These are phyloP conservation scores for Perithous albicinctus DNA, from an alignment of 2,888 invertebrate genomes.

Conservation along the genomic window DNA sequence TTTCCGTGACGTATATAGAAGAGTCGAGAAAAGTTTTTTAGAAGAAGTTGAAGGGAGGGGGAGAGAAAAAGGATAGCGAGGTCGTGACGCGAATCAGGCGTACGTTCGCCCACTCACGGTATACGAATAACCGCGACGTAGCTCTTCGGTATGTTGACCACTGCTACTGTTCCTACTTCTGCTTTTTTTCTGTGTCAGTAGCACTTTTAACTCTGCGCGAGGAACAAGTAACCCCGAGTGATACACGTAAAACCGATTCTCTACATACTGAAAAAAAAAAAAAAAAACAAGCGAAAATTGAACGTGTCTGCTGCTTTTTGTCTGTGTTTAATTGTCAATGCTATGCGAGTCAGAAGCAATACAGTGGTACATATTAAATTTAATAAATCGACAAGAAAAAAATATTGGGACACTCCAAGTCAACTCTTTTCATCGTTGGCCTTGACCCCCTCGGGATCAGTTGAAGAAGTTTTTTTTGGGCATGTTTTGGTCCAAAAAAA, in stretches of 20 bases:
- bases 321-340: not conserved
- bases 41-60: conserved; percentile 31
- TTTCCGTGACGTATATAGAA: conserved; percentile 60
- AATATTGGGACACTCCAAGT: too few species aligned
- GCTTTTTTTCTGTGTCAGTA: conserved; percentile 35
- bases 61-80: conserved; percentile 47
- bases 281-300: not conserved
- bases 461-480: too few species aligned
- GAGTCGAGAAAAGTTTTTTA: conserved; percentile 26
- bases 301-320: not conserved
- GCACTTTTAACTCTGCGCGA: conserved; percentile 40
- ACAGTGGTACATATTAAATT: conserved; percentile 24
- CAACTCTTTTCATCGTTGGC: too few species aligned
- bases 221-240: conserved; percentile 12
- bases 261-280: not conserved
- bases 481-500: too few species aligned
- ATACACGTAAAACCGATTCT: not conserved
- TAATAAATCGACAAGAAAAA: not conserved
- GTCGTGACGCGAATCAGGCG: conserved; percentile 67
- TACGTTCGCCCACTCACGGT: conserved; percentile 67
- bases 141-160: conserved; percentile 61
- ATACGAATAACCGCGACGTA: conserved; percentile 68
- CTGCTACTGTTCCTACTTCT: conserved; percentile 10
- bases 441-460: too few species aligned
- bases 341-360: conserved; percentile 18